Percentiles rank a stretch among this genome's conserved stretches.
Conservation (phyloP, 2,113 vertebrate species). For the Cinclus cinclus region DNA sequence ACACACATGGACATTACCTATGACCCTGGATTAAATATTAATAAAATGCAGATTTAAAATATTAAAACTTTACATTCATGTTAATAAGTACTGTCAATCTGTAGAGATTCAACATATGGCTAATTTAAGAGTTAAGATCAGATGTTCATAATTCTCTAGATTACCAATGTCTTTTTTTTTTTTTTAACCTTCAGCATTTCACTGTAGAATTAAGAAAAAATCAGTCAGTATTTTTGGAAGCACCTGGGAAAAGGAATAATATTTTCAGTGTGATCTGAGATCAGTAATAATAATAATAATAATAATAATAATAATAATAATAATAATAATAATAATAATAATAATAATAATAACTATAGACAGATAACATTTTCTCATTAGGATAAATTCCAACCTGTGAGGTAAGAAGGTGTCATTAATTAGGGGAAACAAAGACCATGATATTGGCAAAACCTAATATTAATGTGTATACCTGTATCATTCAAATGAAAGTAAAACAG, state of each 20-base stretch:
- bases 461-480: not conserved
- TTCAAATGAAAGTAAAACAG: not conserved
- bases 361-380: not conserved
- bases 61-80: slow-evolving; percentile 74
- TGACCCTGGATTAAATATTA: slow-evolving; percentile 73
- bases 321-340: too few species aligned
- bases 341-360: not conserved
- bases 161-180: not conserved
- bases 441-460: not conserved
- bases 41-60: slow-evolving; percentile 76
- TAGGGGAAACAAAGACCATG: not conserved
- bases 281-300: too few species aligned
- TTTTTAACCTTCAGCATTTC: not conserved
- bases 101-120: slow-evolving; percentile 64
- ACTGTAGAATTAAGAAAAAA: not conserved
- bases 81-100: slow-evolving; percentile 75
- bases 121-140: slow-evolving; percentile 70
- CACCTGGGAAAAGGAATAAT: not conserved
- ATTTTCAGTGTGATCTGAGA: not conserved
- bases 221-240: not conserved
- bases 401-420: not conserved
- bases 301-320: too few species aligned
- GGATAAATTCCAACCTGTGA: not conserved
- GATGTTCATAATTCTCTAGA: slow-evolving; percentile 64
- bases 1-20: slow-evolving; percentile 72